These are phyloP conservation scores for Tanypteryx hageni DNA, from an alignment of 2,888 invertebrate genomes.

Conservation along the genomic window DNA sequence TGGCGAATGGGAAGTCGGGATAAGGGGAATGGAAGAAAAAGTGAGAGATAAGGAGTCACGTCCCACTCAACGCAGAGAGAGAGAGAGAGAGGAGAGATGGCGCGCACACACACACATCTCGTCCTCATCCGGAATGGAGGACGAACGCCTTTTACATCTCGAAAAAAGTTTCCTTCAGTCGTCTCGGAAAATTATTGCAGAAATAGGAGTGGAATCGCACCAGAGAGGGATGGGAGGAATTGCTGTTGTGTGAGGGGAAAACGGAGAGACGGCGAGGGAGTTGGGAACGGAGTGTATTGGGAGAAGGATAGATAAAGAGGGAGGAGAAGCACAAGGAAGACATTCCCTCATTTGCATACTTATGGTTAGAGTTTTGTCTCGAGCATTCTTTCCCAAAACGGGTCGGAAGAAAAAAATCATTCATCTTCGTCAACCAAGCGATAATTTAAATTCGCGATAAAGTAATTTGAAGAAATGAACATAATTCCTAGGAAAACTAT, in stretches of 20 bases:
- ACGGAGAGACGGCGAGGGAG: neutral
- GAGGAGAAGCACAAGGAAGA: neutral
- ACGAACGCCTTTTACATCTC: neutral
- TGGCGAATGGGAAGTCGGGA: neutral
- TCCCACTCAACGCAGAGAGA: neutral
- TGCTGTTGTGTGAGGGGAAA: neutral
- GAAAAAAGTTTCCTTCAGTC: neutral
- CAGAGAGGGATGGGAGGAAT: neutral
- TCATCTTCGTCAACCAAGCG: too few relatives aligned
- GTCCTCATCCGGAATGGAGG: conserved; percentile 12
- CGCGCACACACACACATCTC: neutral
- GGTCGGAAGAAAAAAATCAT: too few relatives aligned
- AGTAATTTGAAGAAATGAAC: too few relatives aligned
- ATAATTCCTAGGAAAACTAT: too few relatives aligned
- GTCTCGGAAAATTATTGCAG: conserved; percentile 5
- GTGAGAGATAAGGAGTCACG: neutral
- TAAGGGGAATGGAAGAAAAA: too few relatives aligned
- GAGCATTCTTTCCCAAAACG: neutral
- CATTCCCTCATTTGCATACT: neutral
- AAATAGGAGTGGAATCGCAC: conserved; percentile 2
- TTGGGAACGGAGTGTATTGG: neutral
- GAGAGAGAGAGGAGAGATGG: neutral
- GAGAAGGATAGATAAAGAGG: neutral
- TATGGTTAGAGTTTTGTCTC: neutral
- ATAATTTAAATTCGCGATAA: too few relatives aligned